Evolutionary conservation across 2,888 invertebrate genomes (phyloP), one percentile per base, ranked within the genome.

Genomic region (Eurytoma californica): DNA sequence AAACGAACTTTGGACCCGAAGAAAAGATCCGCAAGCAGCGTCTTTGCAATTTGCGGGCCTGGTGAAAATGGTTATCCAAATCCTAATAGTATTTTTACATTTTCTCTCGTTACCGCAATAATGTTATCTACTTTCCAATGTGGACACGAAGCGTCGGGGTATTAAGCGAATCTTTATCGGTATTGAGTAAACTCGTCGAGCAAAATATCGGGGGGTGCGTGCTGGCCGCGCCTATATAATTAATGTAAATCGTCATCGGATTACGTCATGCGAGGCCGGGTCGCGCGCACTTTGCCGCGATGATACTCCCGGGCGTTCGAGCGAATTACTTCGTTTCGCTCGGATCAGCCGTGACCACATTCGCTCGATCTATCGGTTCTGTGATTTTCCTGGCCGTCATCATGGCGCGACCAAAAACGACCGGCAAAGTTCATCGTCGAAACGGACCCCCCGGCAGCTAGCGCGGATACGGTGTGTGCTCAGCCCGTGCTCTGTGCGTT

Each of bases 201-300:
- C 9, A 9, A 7, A 9, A 9, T 39, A 39, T 7, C 39, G 39
- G 39, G 30, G 39, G 39, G 9, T 39, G 5, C 2, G 28, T 2
- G 24, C 24, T 24, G 53, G 51, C 9, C n/a, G n/a, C 58, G 20
- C 18, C 49, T 20, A 18, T 18, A 39, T 63, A 72, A 72, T 72
- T 63, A 63, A 72, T 18, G 63, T 55, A 53, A 63, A 72, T 63
- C 63, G 39, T 53, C 47, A 58, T 70, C 39, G 61, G 18, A 72
- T 60, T 39, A 63, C 20, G 16, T 61, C 63, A 53, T 18, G 14
- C 20, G 39, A 53, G 53, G 53, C 61, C 24, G 5, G 9, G 24
- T 24, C 60, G 28, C 2, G 9, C n/a, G n/a, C n/a, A 39, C n/a
- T 30, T 20, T 18, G 28, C 55, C 55, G n/a, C n/a, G n/a, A 30